These are phyloP conservation scores for Uloborus diversus DNA, from an alignment of 1,140 invertebrate genomes.

Conservation along the genomic window DNA sequence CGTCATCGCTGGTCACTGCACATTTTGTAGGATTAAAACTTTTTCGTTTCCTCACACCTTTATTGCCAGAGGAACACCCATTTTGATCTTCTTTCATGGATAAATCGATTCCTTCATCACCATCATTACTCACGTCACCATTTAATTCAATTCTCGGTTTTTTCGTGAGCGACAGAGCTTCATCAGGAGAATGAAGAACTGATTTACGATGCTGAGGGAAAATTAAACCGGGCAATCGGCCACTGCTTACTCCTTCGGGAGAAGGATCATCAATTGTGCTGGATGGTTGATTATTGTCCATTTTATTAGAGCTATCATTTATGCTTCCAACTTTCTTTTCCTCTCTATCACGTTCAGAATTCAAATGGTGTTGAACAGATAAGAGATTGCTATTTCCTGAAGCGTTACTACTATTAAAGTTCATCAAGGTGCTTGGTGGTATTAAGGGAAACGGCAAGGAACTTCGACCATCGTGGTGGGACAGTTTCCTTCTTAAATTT, in stretches of 20 bases:
- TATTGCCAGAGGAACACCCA: conserved; percentile 44
- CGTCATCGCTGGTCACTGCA: conserved; percentile 67
- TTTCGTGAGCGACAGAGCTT: conserved; percentile 49
- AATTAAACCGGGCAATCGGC: neutral
- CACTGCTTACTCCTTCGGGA: neutral
- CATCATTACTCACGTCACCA: conserved; percentile 72
- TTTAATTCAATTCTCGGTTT: conserved; percentile 71
- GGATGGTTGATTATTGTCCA: conserved; percentile 26
- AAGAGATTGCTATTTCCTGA: neutral
- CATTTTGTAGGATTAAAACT: conserved; percentile 90
- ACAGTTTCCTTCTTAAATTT: conserved; percentile 89
- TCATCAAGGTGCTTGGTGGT: conserved; percentile 63
- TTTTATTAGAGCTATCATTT: neutral
- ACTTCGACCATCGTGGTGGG: conserved; percentile 89
- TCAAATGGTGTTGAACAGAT: neutral
- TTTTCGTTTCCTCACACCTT: conserved; percentile 79
- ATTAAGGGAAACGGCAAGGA: conserved; percentile 83
- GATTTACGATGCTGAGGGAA: conserved; percentile 12
- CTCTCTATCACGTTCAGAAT: conserved; percentile 4
- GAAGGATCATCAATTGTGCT: conserved; percentile 44
- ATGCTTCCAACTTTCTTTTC: neutral
- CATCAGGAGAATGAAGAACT: neutral
- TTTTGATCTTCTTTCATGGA: conserved; percentile 52
- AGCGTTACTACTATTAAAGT: conserved; percentile 11
- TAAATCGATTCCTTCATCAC: conserved; percentile 69